Conservation (phyloP, 1,140 invertebrate species). For the Drosophila athabasca region DNA sequence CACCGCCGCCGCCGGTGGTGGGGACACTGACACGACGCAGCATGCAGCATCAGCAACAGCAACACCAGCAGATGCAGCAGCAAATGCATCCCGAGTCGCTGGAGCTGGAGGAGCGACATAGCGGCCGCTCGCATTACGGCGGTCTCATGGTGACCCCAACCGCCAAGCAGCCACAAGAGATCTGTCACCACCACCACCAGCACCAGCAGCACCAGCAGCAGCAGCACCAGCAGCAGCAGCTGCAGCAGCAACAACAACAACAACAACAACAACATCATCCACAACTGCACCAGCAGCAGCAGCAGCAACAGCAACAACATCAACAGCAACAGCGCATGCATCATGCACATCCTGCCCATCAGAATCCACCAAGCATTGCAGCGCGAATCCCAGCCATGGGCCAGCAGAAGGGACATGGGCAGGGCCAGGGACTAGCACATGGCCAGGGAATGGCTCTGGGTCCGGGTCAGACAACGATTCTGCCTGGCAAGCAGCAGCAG, state of each 20-base stretch:
- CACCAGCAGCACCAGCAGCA: slow-evolving; percentile 69
- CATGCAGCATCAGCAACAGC: slow-evolving; percentile 56
- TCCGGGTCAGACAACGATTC: slow-evolving; percentile 32
- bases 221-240: slow-evolving; percentile 51
- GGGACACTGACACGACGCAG: slow-evolving; percentile 66
- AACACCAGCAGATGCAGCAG: slow-evolving; percentile 58
- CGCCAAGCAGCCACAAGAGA: slow-evolving; percentile 63
- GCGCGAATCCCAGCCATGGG: slow-evolving; percentile 83
- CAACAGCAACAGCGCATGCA: slow-evolving; percentile 34
- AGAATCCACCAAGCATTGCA: slow-evolving; percentile 49
- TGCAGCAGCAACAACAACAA: slow-evolving; percentile 19
- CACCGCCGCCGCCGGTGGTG: slow-evolving; percentile 52
- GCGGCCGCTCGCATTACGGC: slow-evolving; percentile 61
- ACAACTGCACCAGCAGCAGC: slow-evolving; percentile 26
- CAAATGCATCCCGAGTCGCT: slow-evolving; percentile 46
- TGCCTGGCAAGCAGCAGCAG: slow-evolving; percentile 36
- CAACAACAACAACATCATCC: slow-evolving; percentile 43
- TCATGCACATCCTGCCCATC: slow-evolving; percentile 59
- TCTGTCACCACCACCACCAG: slow-evolving; percentile 81
- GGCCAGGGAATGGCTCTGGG: slow-evolving; percentile 15
- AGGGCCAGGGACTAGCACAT: slow-evolving; percentile 78
- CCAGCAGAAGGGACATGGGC: no score
- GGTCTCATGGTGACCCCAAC: slow-evolving; percentile 57
- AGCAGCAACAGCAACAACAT: no score
- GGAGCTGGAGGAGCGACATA: slow-evolving; percentile 55